Evolutionary conservation across 2,113 vertebrate species (phyloP), one percentile per base, ranked within the genome.

Genomic region (Telmatochromis brichardi): DNA sequence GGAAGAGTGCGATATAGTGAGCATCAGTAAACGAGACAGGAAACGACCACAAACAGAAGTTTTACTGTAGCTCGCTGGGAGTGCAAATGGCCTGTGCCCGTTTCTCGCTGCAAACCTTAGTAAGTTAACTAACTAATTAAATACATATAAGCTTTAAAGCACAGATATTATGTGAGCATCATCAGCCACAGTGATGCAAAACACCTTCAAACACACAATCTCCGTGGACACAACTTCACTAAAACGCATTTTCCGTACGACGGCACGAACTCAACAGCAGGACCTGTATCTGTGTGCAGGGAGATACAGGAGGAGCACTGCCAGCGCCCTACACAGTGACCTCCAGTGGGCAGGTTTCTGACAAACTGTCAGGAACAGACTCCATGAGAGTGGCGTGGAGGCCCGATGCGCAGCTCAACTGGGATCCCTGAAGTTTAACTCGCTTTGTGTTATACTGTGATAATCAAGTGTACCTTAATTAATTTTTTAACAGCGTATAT

Each of bases 321-420:
- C 31, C 31, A 65, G 60, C 6, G 4, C 4, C 60, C 3, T n/a
- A 0, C 31, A 63, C 58, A 0, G 9, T 35, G 3, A 63, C 58
- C 0, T 0, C 0, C 60, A 12, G 4, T 0, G 31, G 0, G 17
- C 58, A 63, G 0, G 28, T 63, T 63, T 0, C 26, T 10, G 28
- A 60, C 57, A 60, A 60, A 60, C 57, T 60, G 0, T 0, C 5
- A 33, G 57, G 14, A 33, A 33, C 58, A 63, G 31, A 63, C 58
- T 5, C 1, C 60, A 1, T 1, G 60, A 65, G 31, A 63, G 0
- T 63, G 9, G 17, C 2, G 3, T 63, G 58, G 17, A 5, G 60
- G 60, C 60, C 58, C 1, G 0, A 35, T 19, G 58, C 2, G 9
- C 15, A 63, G 58, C 58, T 63, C 15, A 4, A 63, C 8, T 7